A percentile compares a stretch with the other conserved stretches of the same genome.
These are phyloP conservation scores for Electrophaes corylata DNA, from an alignment of 2,888 invertebrate genomes.

Conservation along the genomic window DNA sequence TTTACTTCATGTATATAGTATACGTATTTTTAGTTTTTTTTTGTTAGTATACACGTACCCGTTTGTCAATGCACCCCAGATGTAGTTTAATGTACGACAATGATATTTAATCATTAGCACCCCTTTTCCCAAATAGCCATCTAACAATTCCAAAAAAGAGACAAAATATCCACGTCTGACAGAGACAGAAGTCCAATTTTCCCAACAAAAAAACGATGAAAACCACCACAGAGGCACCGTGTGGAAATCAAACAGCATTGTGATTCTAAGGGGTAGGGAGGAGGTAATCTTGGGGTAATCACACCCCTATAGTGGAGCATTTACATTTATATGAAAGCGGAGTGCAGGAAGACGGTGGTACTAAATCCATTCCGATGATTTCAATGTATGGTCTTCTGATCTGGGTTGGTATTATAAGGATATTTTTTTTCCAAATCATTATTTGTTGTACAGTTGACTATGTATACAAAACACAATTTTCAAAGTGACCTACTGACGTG, in stretches of 20 bases:
- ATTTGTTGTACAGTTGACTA: no score
- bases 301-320: constrained; percentile 56
- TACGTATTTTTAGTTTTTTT: not conserved
- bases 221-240: constrained; percentile 35
- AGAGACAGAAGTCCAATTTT: constrained; percentile 30
- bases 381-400: constrained; percentile 10
- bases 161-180: constrained; percentile 15
- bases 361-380: constrained; percentile 18
- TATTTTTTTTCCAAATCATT: not conserved
- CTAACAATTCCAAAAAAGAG: constrained; percentile 20
- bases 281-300: constrained; percentile 48
- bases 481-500: no score
- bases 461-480: no score
- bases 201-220: constrained; percentile 34
- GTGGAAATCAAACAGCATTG: constrained; percentile 47
- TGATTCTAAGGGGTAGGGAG: constrained; percentile 36
- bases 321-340: constrained; percentile 70
- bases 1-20: no score
- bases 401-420: not conserved
- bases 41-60: not conserved
- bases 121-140: constrained; percentile 19
- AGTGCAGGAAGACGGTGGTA: constrained; percentile 25
- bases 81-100: not conserved
- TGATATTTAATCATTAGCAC: constrained; percentile 24
- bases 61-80: constrained; percentile 11